Conservation (phyloP, 2,888 invertebrate genomes). For the Hirtodrosophila alboralis region DNA sequence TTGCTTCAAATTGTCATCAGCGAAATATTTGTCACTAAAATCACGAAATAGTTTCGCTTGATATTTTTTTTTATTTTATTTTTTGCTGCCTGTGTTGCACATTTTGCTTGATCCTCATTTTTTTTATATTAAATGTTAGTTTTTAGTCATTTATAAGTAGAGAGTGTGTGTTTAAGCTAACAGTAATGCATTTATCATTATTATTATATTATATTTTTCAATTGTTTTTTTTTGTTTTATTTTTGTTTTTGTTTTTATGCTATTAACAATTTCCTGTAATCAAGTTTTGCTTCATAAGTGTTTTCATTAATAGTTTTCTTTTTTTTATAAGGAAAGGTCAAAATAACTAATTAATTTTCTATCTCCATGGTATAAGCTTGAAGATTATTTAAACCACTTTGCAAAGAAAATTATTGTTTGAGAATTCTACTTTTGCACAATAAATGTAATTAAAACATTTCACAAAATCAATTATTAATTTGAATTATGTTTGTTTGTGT, state of each 20-base stretch:
- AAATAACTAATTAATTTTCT: conserved; percentile 9
- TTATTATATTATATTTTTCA: conserved; percentile 13
- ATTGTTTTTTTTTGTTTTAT: conserved; percentile 5
- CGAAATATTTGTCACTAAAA: conserved; percentile 83
- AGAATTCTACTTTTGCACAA: conserved; percentile 6
- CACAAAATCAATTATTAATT: conserved; percentile 34
- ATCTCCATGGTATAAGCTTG: conserved; percentile 2
- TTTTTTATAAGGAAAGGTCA: conserved; percentile 15
- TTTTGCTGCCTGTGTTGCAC: conserved; percentile 60
- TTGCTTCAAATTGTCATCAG: conserved; percentile 83
- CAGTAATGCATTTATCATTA: conserved; percentile 46
- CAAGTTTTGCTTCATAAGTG: conserved; percentile 80
- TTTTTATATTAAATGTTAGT: conserved; percentile 34
- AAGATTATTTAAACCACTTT: conserved; percentile 1
- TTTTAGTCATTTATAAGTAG: conserved; percentile 36
- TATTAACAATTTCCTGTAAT: conserved; percentile 81
- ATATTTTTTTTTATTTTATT: conserved; percentile 41
- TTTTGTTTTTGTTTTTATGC: conserved; percentile 47
- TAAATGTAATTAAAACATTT: too few species aligned
- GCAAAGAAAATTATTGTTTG: conserved; percentile 10
- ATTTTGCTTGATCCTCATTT: conserved; percentile 67
- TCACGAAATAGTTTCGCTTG: conserved; percentile 82
- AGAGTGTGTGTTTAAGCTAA: conserved; percentile 55
- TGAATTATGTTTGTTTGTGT: conserved; percentile 31
- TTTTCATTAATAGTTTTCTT: conserved; percentile 21